Percentiles rank a stretch among this genome's conserved stretches.
Conservation (phyloP, 2,797 vertebrate genomes). For the Clarias fuscus region DNA sequence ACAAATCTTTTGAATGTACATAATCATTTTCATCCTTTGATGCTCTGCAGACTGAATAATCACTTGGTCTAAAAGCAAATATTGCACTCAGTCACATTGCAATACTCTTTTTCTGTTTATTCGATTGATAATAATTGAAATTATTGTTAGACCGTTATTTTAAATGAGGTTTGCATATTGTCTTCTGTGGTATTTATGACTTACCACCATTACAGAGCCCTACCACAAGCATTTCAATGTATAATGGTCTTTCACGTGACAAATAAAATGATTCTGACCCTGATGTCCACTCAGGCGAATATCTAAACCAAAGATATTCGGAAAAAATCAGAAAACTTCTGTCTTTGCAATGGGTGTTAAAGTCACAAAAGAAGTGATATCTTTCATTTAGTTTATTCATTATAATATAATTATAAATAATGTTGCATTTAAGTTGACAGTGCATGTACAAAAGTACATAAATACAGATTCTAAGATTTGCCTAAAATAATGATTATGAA, state of each 20-base stretch:
- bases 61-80: background rate
- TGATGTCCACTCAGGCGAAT: background rate
- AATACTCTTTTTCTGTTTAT: background rate
- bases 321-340: background rate
- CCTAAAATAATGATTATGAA: background rate
- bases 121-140: background rate
- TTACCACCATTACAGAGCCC: background rate
- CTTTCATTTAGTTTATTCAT: background rate
- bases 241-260: too few species aligned
- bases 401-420: background rate
- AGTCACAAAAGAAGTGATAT: background rate
- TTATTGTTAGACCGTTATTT: background rate
- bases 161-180: background rate
- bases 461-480: background rate
- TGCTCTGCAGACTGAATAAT: background rate
- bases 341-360: background rate
- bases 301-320: background rate
- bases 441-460: background rate
- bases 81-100: background rate
- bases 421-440: too few species aligned
- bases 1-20: background rate
- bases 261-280: background rate
- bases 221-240: background rate
- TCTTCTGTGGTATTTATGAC: background rate
- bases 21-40: background rate